These are phyloP conservation scores for Lucifuga dentata DNA, from an alignment of 2,113 vertebrate species.

Conservation along the genomic window DNA sequence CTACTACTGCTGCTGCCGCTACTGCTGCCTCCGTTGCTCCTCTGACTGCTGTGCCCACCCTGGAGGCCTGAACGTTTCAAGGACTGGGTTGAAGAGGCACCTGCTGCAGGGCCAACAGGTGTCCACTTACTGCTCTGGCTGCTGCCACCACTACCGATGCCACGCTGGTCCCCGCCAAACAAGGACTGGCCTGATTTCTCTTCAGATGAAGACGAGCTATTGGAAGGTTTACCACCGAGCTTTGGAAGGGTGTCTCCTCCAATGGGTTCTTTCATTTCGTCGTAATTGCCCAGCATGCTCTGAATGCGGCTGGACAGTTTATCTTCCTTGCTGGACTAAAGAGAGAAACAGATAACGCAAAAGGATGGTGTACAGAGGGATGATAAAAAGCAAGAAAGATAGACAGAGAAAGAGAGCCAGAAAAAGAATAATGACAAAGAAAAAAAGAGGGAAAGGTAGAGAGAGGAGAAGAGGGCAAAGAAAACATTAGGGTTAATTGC, in stretches of 20 bases:
- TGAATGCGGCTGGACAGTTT: slow-evolving; percentile 98
- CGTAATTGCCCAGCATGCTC: slow-evolving; percentile 99
- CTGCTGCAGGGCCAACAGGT: slow-evolving; percentile 91
- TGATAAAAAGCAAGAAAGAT: neutral
- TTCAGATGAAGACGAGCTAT: slow-evolving; percentile 88
- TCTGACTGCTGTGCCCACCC: slow-evolving; percentile 83
- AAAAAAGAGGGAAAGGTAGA: slow-evolving; percentile 3
- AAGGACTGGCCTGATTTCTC: slow-evolving; percentile 89
- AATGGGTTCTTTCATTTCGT: slow-evolving; percentile 97
- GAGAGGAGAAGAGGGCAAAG: slow-evolving; percentile 20
- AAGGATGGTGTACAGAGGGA: neutral
- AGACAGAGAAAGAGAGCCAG: slow-evolving; percentile 2
- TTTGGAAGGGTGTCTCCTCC: slow-evolving; percentile 92
- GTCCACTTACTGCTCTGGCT: slow-evolving; percentile 97
- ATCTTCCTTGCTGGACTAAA: slow-evolving; percentile 96
- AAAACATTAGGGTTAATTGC: slow-evolving; percentile 43
- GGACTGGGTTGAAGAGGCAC: slow-evolving; percentile 86
- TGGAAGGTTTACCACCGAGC: slow-evolving; percentile 88
- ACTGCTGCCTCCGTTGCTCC: slow-evolving; percentile 77
- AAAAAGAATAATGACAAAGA: neutral
- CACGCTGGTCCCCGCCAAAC: slow-evolving; percentile 90
- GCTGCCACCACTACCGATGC: slow-evolving; percentile 78
- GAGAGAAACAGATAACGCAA: slow-evolving; percentile 34
- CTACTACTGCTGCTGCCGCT: slow-evolving; percentile 81
- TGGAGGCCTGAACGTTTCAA: slow-evolving; percentile 91